These are phyloP conservation scores for Cryptocephalus moraei DNA, from an alignment of 2,888 invertebrate genomes.

Conservation along the genomic window DNA sequence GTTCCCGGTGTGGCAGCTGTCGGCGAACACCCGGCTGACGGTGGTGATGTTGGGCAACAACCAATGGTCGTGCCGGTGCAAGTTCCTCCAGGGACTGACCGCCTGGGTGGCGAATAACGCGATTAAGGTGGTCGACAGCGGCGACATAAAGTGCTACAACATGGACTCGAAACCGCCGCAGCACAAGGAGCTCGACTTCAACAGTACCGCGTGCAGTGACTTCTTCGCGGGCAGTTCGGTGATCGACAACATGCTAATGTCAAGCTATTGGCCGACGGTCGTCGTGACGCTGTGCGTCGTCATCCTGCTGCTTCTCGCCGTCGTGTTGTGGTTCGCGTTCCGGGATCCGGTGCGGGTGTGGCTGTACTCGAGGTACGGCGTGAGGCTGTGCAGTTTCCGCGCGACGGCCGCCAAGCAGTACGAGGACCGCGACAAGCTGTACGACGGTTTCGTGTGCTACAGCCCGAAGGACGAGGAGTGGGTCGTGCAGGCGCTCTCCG, in stretches of 20 bases:
- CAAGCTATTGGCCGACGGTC: slow-evolving; percentile 77
- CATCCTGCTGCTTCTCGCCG: slow-evolving; percentile 63
- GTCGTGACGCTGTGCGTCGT: slow-evolving; percentile 70
- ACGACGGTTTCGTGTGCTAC: slow-evolving; percentile 89
- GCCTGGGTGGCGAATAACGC: slow-evolving; percentile 74
- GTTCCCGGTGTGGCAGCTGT: slow-evolving; percentile 70
- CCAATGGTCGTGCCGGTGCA: slow-evolving; percentile 85
- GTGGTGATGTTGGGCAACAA: slow-evolving; percentile 74
- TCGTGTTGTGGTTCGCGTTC: slow-evolving; percentile 74
- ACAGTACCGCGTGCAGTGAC: slow-evolving; percentile 78
- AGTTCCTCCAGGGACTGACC: slow-evolving; percentile 75
- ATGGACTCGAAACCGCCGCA: slow-evolving; percentile 63
- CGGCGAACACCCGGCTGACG: slow-evolving; percentile 55
- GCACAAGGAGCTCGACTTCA: slow-evolving; percentile 70
- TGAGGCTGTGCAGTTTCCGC: slow-evolving; percentile 65
- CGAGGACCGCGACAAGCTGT: slow-evolving; percentile 76
- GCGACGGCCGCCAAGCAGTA: slow-evolving; percentile 51
- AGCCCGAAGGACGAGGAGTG: slow-evolving; percentile 87
- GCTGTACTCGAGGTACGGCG: slow-evolving; percentile 79
- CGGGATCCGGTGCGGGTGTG: slow-evolving; percentile 78
- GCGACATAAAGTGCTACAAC: slow-evolving; percentile 74
- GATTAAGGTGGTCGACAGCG: slow-evolving; percentile 66
- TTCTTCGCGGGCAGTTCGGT: slow-evolving; percentile 76
- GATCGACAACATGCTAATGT: slow-evolving; percentile 70
- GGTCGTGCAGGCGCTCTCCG: slow-evolving; percentile 73